Evolutionary conservation across 1,140 invertebrate genomes (phyloP).

Genomic region (Galendromus occidentalis): DNA sequence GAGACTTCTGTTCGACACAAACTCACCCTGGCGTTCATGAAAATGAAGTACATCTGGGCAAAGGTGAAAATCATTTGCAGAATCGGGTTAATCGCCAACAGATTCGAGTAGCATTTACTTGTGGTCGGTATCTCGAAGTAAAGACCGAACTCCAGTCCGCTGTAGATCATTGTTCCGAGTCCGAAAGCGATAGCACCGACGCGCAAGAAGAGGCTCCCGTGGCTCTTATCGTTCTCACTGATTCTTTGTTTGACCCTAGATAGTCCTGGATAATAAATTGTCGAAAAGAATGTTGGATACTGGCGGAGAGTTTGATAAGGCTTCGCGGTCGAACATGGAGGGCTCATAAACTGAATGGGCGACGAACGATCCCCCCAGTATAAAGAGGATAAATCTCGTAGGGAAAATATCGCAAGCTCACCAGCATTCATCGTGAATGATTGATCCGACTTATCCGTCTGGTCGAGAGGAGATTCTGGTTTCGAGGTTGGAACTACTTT

Average conservation of each 20-base stretch:
- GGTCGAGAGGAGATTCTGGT: no score
- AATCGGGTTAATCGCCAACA: slow-evolving; percentile 56
- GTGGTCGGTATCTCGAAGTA: slow-evolving; percentile 76
- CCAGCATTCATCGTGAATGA: no score
- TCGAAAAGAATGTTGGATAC: background rate
- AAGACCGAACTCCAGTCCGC: slow-evolving; percentile 77
- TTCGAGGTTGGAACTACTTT: background rate
- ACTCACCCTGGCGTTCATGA: slow-evolving; percentile 88
- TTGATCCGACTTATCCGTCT: no score
- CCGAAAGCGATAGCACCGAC: slow-evolving; percentile 91
- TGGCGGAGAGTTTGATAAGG: no score
- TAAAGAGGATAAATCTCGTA: no score
- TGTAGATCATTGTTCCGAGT: slow-evolving; percentile 89
- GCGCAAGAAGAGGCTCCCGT: slow-evolving; percentile 85
- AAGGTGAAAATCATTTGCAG: slow-evolving; percentile 92
- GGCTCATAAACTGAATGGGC: no score
- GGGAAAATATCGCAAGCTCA: no score
- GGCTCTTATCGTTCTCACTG: slow-evolving; percentile 72
- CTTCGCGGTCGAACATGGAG: no score
- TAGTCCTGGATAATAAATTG: slow-evolving; percentile 20
- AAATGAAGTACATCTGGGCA: slow-evolving; percentile 97
- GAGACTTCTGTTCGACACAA: background rate
- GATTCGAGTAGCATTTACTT: slow-evolving; percentile 68
- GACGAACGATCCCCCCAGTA: no score
- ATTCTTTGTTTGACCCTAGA: slow-evolving; percentile 55